Conservation (phyloP, 1,140 invertebrate species). For the Drosophila micromelanica region DNA sequence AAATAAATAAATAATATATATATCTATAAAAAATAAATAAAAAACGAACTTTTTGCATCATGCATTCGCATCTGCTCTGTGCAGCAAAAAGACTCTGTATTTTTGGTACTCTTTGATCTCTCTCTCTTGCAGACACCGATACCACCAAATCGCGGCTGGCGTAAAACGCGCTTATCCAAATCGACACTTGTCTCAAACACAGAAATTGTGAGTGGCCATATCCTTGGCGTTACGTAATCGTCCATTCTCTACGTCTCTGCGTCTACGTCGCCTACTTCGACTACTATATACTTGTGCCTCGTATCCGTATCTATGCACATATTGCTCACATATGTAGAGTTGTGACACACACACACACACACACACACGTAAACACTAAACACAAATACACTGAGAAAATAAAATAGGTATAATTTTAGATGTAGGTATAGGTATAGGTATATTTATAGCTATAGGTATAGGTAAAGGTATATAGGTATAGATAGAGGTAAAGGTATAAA, state of each 20-base stretch:
- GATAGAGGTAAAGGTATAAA: too few relatives aligned
- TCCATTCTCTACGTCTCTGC: slow-evolving; percentile 11
- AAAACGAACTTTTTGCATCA: slow-evolving; percentile 38
- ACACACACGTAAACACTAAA: slow-evolving; percentile 24
- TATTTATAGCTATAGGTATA: too few relatives aligned
- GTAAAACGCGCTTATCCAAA: slow-evolving; percentile 84
- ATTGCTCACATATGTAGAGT: slow-evolving; percentile 38
- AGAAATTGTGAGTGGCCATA: slow-evolving; percentile 83
- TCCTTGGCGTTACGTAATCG: slow-evolving; percentile 22
- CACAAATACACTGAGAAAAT: slow-evolving; percentile 24
- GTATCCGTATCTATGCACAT: slow-evolving; percentile 40
- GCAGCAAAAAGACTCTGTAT: slow-evolving; percentile 59
- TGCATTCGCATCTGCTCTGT: slow-evolving; percentile 66
- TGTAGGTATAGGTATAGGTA: too few relatives aligned
- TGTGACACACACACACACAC: slow-evolving; percentile 29
- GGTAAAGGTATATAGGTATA: too few relatives aligned
- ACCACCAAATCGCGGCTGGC: slow-evolving; percentile 83
- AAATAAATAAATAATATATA: slow-evolving; percentile 12
- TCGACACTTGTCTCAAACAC: slow-evolving; percentile 83
- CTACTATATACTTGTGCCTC: slow-evolving; percentile 11
- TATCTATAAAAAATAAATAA: slow-evolving; percentile 7
- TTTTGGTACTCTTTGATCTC: slow-evolving; percentile 78
- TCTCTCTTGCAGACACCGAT: slow-evolving; percentile 84
- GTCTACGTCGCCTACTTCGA: slow-evolving; percentile 15
- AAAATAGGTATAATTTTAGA: too few relatives aligned